Conservation (phyloP, 64 coral and sea anemone species). For the Actinia tenebrosa region DNA sequence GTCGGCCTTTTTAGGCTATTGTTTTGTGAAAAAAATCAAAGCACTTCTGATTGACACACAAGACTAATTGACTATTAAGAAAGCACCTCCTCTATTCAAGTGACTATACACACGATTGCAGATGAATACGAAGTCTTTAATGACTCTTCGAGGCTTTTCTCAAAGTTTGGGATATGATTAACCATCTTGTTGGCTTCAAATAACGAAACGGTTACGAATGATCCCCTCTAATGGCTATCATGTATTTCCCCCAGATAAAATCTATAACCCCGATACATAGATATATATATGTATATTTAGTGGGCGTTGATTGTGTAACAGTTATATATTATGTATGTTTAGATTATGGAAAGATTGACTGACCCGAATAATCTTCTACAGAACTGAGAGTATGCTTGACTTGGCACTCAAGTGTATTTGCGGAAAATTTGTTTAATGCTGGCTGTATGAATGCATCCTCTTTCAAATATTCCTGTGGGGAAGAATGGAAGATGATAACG, state of each 20-base stretch:
- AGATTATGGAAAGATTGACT: background rate
- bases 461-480: background rate
- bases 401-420: background rate
- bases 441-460: background rate
- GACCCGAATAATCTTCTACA: background rate
- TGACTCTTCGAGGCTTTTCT: background rate
- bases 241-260: background rate
- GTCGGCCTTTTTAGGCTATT: background rate
- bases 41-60: constrained; percentile 2
- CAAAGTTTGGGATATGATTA: background rate
- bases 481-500: background rate
- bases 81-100: constrained; percentile 5
- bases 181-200: background rate
- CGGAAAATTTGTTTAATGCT: background rate
- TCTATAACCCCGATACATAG: background rate
- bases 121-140: constrained; percentile 13
- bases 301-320: background rate
- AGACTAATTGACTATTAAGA: constrained; percentile 17
- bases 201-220: background rate
- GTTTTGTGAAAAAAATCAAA: background rate
- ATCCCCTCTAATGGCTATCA: background rate
- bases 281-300: background rate
- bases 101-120: background rate
- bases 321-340: background rate
- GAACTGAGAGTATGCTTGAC: background rate